phyloP scores from a whole-genome alignment of 2,888 invertebrate genomes.

The Rhagonycha fulva region DNA sequence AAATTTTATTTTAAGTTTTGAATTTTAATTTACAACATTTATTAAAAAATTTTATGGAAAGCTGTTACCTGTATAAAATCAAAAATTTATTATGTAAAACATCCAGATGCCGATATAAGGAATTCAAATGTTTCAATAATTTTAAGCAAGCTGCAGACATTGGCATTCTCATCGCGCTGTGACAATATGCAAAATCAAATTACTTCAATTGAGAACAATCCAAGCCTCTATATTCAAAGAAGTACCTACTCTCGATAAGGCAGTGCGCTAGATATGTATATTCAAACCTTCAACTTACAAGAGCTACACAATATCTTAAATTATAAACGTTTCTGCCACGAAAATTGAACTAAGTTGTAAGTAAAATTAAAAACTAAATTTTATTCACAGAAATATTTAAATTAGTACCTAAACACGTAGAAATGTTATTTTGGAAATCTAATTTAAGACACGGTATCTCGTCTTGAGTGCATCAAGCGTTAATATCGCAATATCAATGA shows the following conservation, averaged over 20 bases:
- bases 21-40: not conserved
- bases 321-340: not conserved
- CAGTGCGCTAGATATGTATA: not conserved
- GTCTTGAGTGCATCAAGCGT: no score
- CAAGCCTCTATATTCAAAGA: slow-evolving; percentile 13
- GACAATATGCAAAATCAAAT: slow-evolving; percentile 29
- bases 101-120: not conserved
- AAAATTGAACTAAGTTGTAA: not conserved
- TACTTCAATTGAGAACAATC: slow-evolving; percentile 24
- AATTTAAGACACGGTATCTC: no score
- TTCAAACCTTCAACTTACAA: not conserved
- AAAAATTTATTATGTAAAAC: slow-evolving; percentile 1
- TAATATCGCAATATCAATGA: no score
- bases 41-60: not conserved
- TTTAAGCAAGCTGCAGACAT: slow-evolving; percentile 16
- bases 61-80: not conserved
- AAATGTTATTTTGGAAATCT: no score
- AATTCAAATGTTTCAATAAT: slow-evolving; percentile 18
- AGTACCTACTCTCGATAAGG: slow-evolving; percentile 11
- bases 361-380: not conserved
- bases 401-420: not conserved
- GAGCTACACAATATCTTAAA: not conserved
- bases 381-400: not conserved
- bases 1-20: not conserved
- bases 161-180: slow-evolving; percentile 20